These are phyloP conservation scores for Prionailurus viverrinus DNA, from an alignment of 2,113 vertebrate genomes.

Conservation along the genomic window DNA sequence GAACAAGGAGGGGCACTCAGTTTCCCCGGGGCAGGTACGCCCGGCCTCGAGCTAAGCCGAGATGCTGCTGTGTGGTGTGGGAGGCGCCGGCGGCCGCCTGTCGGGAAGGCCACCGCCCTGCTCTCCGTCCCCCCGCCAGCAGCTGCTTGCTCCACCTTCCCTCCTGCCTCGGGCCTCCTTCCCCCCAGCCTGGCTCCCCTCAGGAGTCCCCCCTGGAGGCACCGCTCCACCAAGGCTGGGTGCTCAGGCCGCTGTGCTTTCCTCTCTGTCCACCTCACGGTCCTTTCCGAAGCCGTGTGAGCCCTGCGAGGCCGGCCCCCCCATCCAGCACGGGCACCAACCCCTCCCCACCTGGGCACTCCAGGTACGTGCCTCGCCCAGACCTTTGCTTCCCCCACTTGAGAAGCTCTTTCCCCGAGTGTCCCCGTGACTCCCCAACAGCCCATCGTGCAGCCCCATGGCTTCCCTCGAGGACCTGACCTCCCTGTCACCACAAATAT, in stretches of 20 bases:
- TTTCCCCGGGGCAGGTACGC: background rate
- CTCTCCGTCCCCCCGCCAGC: background rate
- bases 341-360: background rate
- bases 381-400: background rate
- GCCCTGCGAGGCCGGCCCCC: background rate
- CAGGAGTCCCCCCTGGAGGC: too few species aligned
- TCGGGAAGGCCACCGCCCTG: background rate
- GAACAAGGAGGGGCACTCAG: background rate
- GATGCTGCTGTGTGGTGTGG: background rate
- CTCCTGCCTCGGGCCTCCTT: background rate
- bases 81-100: background rate
- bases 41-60: background rate
- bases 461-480: background rate
- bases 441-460: rapidly evolving
- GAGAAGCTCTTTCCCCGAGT: background rate
- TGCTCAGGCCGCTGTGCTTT: background rate
- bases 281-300: background rate
- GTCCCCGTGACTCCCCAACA: background rate
- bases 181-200: background rate
- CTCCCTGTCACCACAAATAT: rapidly evolving
- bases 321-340: background rate
- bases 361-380: background rate
- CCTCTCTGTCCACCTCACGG: background rate
- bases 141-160: background rate
- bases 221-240: rapidly evolving